Evolutionary conservation across 2,113 vertebrate species (phyloP).

Genomic region (Daphoenositta chrysoptera): DNA sequence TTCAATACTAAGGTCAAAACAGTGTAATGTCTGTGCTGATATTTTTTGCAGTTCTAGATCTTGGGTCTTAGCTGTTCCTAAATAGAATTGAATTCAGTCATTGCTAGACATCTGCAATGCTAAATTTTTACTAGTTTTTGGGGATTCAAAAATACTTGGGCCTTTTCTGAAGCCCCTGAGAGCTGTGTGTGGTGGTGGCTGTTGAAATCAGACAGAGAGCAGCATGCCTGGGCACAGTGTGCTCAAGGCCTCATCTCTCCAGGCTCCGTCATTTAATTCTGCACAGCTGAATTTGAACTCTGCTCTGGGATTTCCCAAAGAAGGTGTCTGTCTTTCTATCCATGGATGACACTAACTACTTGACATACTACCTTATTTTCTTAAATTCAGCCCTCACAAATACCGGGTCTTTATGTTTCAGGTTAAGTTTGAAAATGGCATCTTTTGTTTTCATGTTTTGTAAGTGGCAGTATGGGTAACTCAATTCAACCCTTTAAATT

Average conservation of each 20-base stretch:
- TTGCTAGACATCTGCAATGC: neutral
- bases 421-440: neutral
- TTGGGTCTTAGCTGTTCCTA: neutral
- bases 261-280: neutral
- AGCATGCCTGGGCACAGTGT: neutral
- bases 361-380: neutral
- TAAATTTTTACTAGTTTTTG: neutral
- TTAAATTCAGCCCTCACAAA: neutral
- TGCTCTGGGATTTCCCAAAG: neutral
- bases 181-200: neutral
- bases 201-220: neutral
- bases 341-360: neutral
- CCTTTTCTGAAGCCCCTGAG: neutral
- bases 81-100: neutral
- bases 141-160: neutral
- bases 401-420: neutral
- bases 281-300: neutral
- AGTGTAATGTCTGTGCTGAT: neutral
- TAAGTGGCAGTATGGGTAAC: neutral
- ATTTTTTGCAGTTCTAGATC: neutral
- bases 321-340: neutral
- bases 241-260: neutral
- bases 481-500: neutral
- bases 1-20: neutral
- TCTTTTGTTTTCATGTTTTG: neutral